Conservation (phyloP, 2,113 vertebrate genomes). For the Tragelaphus scriptus region DNA sequence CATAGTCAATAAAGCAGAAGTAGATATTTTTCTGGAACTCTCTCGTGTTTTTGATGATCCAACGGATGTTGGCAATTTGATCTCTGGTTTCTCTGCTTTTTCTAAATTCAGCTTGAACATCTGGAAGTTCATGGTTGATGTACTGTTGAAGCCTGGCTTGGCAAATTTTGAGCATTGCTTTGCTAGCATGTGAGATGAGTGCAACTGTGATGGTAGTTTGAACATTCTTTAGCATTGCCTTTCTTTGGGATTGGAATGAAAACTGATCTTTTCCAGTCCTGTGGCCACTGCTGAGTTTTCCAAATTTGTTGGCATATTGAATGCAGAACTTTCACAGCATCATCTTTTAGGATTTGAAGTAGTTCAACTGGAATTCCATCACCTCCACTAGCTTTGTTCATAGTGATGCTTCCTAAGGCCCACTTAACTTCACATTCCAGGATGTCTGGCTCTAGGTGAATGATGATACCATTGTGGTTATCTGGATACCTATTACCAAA, state of each 20-base stretch:
- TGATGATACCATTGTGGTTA: neutral
- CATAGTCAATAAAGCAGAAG: neutral
- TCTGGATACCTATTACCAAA: neutral
- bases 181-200: neutral
- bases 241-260: neutral
- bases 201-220: neutral
- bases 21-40: neutral
- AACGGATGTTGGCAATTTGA: rapidly evolving
- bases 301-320: neutral
- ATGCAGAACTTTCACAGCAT: neutral
- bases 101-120: neutral
- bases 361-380: neutral
- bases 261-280: neutral
- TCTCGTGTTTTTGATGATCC: neutral
- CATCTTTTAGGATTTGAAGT: neutral
- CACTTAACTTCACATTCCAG: neutral
- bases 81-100: neutral
- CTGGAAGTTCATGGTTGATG: neutral
- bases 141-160: neutral
- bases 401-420: neutral
- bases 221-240: neutral
- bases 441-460: neutral
- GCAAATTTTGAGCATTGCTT: neutral
- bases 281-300: neutral
- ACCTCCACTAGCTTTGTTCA: neutral